Evolutionary conservation across 2,113 vertebrate genomes (phyloP).

Genomic region (Oreocharis arfaki): DNA sequence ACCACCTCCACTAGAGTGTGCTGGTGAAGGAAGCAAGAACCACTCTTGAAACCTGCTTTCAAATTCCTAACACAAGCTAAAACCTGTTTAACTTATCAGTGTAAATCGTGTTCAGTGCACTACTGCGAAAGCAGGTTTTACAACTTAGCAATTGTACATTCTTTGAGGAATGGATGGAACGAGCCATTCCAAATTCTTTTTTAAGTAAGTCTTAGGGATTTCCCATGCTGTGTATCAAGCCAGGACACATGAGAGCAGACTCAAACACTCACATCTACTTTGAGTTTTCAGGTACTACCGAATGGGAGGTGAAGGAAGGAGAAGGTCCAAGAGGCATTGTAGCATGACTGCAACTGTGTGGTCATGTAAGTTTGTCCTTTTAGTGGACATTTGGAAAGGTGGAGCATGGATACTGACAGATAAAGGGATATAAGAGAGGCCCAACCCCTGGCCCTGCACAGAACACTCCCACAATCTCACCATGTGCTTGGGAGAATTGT

Average conservation of each 20-base stretch:
- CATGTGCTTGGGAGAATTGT: background rate
- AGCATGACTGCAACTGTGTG: fast-evolving
- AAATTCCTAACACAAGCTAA: background rate
- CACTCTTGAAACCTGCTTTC: background rate
- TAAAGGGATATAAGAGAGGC: background rate
- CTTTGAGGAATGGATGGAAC: background rate
- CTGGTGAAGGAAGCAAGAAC: background rate
- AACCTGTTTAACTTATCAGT: background rate
- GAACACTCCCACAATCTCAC: background rate
- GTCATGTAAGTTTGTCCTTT: background rate
- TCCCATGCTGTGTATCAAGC: background rate
- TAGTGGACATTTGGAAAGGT: background rate
- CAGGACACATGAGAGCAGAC: background rate
- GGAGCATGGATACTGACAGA: background rate
- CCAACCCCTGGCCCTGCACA: background rate
- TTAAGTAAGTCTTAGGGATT: background rate
- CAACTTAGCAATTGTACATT: background rate
- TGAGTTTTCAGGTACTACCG: background rate
- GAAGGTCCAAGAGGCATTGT: background rate
- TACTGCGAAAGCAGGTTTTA: background rate
- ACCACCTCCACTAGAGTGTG: background rate
- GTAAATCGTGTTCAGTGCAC: background rate
- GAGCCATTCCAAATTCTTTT: background rate
- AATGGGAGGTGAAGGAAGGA: background rate
- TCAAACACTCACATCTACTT: background rate